Evolutionary conservation across 2,113 vertebrate genomes (phyloP), one percentile per base, ranked within the genome.

Genomic region (Peucedramus taeniatus): DNA sequence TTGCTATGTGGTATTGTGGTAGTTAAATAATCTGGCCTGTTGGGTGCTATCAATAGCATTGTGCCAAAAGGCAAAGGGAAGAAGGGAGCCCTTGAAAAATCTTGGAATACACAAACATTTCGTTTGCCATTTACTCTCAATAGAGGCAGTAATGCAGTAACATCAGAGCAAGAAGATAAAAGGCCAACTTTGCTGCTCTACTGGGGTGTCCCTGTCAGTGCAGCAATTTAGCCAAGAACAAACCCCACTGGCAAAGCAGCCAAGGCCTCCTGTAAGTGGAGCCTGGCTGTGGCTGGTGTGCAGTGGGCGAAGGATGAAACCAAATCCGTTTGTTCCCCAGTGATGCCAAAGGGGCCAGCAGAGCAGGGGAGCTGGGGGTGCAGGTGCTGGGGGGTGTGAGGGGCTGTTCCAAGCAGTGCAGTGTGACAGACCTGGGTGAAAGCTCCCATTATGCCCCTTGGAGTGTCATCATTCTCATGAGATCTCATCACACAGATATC

Each of bases 41-140:
- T 86, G 88, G 83, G 65, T 83, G 78, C 69, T 85, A 63, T 79
- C 95, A 72, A 69, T 53, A 87, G 82, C 90, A 90, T 79, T 28
- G 31, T 64, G 89, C 85, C 85, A 95, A 87, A 94, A 59, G 63
- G 87, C 83, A 76, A 71, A 65, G 79, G 76, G 66, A 90, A 75
- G 77, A 87, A 44, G 76, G 64, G 33, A 91, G 37, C 31, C 35
- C 61, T 95, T 50, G 75, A 92, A 78, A 83, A 65, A 61, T 74
- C 72, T 27, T 79, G 81, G 86, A 94, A 69, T 66, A 33, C 15
- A 8, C 22, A 33, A 91, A 68, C 50, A 47, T 80, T 45, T 53
- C 70, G 71, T 86, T 96, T 87, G 83, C 77, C 90, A 45, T 66
- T 50, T 77, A 69, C 47, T 60, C 79, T 49, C 64, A 23, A 45